Percentiles rank a stretch among this genome's conserved stretches.
phyloP scores from a whole-genome alignment of 2,888 invertebrate genomes.

The Parelbella ahira region DNA sequence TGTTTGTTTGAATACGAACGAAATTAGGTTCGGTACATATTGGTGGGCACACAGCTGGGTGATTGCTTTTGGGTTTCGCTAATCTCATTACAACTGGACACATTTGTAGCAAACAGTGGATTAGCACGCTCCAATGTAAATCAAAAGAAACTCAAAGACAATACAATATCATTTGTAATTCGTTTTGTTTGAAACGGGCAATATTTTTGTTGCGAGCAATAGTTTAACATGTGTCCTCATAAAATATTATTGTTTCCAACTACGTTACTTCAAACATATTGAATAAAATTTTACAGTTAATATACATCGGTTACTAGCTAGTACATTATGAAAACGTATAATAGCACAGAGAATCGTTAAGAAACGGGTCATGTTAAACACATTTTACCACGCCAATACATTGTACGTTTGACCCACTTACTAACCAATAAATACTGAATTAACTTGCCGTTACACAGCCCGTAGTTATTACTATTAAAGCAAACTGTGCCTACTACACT shows the following conservation, averaged over 20 bases:
- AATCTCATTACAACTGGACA: constrained; percentile 23
- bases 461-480: constrained; percentile 1
- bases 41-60: constrained; percentile 10
- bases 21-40: constrained; percentile 21
- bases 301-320: too few relatives aligned
- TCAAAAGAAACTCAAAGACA: constrained; percentile 11
- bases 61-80: constrained; percentile 16
- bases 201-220: too few relatives aligned
- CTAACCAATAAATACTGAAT: constrained; percentile 16
- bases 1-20: constrained; percentile 7
- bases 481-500: not conserved
- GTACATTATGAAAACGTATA: too few relatives aligned
- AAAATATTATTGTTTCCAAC: too few relatives aligned
- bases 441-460: constrained; percentile 3
- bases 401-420: constrained; percentile 16
- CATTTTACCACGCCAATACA: not conserved
- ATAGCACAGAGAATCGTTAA: not conserved
- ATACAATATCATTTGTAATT: too few relatives aligned
- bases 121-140: constrained; percentile 13
- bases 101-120: constrained; percentile 14
- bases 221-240: too few relatives aligned
- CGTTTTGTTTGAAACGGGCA: too few relatives aligned
- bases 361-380: not conserved
- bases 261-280: too few relatives aligned
- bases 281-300: too few relatives aligned